Evolutionary conservation across 1,140 invertebrate species (phyloP), one percentile per base, ranked within the genome.

Genomic region (Eupeodes corollae): DNA sequence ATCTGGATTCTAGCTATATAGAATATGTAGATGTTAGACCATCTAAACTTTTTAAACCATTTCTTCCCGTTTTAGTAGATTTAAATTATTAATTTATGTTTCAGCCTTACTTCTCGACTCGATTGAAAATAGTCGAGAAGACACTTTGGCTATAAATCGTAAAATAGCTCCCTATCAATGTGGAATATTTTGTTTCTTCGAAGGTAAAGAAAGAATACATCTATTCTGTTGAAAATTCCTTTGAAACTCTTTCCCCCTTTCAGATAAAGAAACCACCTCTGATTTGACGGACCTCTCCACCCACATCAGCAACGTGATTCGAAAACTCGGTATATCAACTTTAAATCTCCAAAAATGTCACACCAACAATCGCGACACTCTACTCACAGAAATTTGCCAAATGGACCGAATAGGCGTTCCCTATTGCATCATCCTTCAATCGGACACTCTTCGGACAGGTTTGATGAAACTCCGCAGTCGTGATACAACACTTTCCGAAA

Each of bases 391-490:
- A 60, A 57, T 50, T 60, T 30, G 45, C 31, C 52, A 63, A 18
- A 59, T 59, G 26, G 70, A 79, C 43, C 63, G 70, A 35, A 57
- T 79, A 46, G 79, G 79, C 6, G 69, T 88, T 9, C 79, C 83
- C n/a, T 87, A 82, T 55, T 76, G 78, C 47, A 66, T 85, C 34
- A 68, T 80, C 5, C 60, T 88, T 12, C 73, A 78, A 61, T 74
- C 77, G 44, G 70, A 69, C 33, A 82, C 82, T 45, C 68, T 89
- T 3, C 74, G 75, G 53, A 79, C 75, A 70, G 88, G 87, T n/a
- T 75, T 89, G 49, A 67, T 83, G 48, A 68, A 75, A 52, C 63
- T 91, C 48, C 71, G 81, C 32, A 84, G 75, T 59, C 75, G 86
- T 52, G 83, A 83, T 56, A 89, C 86, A 5, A 84, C 81, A 47